These are phyloP conservation scores for Gracilinanus agilis DNA, from an alignment of 2,113 vertebrate genomes.

Conservation along the genomic window DNA sequence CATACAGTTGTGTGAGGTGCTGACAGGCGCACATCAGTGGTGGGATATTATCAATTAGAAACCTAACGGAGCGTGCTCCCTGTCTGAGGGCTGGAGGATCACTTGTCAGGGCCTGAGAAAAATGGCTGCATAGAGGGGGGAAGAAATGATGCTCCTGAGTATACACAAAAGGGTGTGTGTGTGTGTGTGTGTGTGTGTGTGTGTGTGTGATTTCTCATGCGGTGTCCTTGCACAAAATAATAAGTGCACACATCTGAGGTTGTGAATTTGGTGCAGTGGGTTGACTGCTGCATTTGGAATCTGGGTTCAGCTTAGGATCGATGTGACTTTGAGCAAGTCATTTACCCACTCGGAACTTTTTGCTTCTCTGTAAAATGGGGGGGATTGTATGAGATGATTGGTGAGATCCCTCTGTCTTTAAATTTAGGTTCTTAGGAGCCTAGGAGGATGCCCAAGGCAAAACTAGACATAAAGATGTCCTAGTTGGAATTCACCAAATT, in stretches of 20 bases:
- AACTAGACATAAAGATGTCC: background rate
- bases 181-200: background rate
- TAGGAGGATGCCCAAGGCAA: background rate
- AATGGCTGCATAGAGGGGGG: background rate
- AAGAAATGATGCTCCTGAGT: background rate
- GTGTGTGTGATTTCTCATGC: background rate
- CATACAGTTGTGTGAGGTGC: background rate
- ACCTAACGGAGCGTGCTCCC: conserved; percentile 2
- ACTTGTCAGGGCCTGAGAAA: background rate
- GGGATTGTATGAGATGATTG: background rate
- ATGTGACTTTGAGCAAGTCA: background rate
- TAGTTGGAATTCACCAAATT: background rate
- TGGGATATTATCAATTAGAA: conserved; percentile 9
- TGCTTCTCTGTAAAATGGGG: background rate
- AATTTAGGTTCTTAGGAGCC: background rate
- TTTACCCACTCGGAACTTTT: background rate
- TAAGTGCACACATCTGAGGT: background rate
- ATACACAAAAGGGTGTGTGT: background rate
- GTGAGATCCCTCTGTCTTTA: background rate
- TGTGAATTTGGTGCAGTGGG: background rate
- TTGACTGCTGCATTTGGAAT: background rate
- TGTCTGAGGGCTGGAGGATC: conserved; percentile 5
- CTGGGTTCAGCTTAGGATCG: background rate
- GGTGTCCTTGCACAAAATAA: background rate
- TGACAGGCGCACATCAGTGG: conserved; percentile 1